Evolutionary conservation across 2,888 invertebrate species (phyloP).

Genomic region (Nomada goodeniana): DNA sequence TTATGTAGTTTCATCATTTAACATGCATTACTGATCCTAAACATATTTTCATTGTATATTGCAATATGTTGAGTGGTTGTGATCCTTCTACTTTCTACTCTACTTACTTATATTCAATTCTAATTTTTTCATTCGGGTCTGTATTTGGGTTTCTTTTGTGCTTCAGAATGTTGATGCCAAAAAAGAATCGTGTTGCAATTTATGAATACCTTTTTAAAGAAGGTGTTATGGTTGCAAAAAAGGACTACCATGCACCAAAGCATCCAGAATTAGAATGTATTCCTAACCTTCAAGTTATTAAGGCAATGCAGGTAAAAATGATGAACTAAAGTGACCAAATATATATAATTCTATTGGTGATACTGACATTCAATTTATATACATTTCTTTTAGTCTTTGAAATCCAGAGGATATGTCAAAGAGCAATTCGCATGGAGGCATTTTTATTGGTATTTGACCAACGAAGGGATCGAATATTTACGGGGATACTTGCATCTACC

Average conservation of each 20-base stretch:
- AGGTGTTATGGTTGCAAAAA: conserved; percentile 99
- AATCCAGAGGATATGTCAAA: conserved; percentile 98
- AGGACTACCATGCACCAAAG: conserved; percentile 98
- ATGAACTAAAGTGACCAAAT: not conserved
- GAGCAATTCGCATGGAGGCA: conserved; percentile 99
- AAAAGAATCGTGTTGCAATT: conserved; percentile 97
- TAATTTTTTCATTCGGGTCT: too few species aligned
- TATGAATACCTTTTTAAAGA: conserved; percentile 99
- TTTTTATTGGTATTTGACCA: conserved; percentile 99
- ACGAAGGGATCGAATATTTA: conserved; percentile 98
- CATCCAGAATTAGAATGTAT: conserved; percentile 98
- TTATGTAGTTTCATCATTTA: too few species aligned
- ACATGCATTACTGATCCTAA: too few species aligned
- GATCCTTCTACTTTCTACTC: conserved; percentile 27
- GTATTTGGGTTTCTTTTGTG: not conserved
- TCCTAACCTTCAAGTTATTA: conserved; percentile 99
- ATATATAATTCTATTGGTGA: not conserved
- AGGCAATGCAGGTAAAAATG: conserved; percentile 92
- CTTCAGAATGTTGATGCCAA: conserved; percentile 99
- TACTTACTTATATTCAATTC: too few species aligned
- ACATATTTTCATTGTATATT: too few species aligned
- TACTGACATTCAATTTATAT: not conserved
- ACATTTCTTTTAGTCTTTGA: conserved; percentile 89
- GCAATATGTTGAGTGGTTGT: not conserved
- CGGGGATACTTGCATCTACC: conserved; percentile 98